A percentile compares a stretch with the other conserved stretches of the same genome.
Conservation (phyloP, 23 tunicate genomes). For the Ciona savignyi region DNA sequence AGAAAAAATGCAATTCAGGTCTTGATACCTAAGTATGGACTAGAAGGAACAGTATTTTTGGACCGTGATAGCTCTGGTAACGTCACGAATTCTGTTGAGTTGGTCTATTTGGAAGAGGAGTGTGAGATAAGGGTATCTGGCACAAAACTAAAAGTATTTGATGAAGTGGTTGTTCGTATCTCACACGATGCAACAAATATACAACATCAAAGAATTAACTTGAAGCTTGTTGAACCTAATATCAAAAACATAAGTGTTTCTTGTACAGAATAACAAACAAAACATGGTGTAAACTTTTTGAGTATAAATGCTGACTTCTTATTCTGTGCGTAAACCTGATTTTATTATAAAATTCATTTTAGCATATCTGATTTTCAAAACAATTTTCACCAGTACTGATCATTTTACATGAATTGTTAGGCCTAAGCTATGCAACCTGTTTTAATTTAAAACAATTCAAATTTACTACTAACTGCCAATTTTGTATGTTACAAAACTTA, state of each 20-base stretch:
- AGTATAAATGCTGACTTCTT: too few relatives aligned
- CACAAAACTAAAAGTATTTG: constrained; percentile 57
- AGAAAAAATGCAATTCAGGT: constrained; percentile 87
- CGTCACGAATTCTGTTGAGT: not conserved
- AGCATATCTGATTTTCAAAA: too few relatives aligned
- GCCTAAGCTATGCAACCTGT: too few relatives aligned
- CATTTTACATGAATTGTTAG: too few relatives aligned
- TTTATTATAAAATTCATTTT: too few relatives aligned
- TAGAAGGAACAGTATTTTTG: constrained; percentile 93
- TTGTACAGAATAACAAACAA: not conserved
- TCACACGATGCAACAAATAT: constrained; percentile 80
- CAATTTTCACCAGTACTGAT: too few relatives aligned
- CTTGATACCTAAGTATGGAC: constrained; percentile 80
- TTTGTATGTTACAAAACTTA: too few relatives aligned
- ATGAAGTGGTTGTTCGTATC: constrained; percentile 70
- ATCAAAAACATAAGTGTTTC: constrained; percentile 52
- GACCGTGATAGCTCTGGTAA: constrained; percentile 52
- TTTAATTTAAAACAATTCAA: too few relatives aligned
- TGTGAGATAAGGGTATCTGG: constrained; percentile 49
- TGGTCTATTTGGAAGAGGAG: constrained; percentile 50
- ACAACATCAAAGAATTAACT: constrained; percentile 75
- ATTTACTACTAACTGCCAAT: too few relatives aligned
- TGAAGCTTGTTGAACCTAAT: constrained; percentile 59
- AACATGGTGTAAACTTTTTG: too few relatives aligned
- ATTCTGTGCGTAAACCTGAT: too few relatives aligned